Base-by-base conservation (phyloP, 2,797 vertebrate species). In the Macrochelys suwanniensis region DNA sequence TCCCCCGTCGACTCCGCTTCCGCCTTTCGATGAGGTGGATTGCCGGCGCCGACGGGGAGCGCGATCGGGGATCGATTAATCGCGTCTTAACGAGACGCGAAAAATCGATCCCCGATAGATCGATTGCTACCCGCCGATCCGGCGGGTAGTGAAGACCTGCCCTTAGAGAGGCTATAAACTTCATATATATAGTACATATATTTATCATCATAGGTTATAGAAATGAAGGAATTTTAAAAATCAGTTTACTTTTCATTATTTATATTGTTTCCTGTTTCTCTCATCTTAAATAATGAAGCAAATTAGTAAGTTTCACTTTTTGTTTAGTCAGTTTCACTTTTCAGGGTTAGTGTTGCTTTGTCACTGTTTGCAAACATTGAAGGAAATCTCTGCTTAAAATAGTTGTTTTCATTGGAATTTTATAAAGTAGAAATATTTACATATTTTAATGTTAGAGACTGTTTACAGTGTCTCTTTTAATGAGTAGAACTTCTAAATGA, bases 181-280 rank as follows among this genome's bases (percentile, higher is more conserved):
- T 92, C 49, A 76, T 19, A 17, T 49, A 51, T 1, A 0, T 90
- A 71, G 61, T 68, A 59, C 92, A 47, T 71, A 3, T 85, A 92
- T 88, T 85, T 71, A 84, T 78, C 93, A 23, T 65, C 84, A 31
- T 80, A 80, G 56, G 37, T 96, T 95, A 56, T 97, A 86, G 84
- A 86, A 83, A 68, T 91, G 88, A 95, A 95, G 88, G 92, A 94
- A 84, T 93, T 89, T 91, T 87, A 95, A 95, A 93, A 96, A 94
- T 96, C 80, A 89, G 56, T 97, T 97, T 96, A 91, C 68, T 88
- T 93, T 80, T 95, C 53, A 76, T 95, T 96, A 93, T 82, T 92
- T 93, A 61, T 84, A 80, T 80, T 81, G 84, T 84, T 76, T 93
- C 94, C 95, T 86, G 37, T 78, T 76, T 91, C 96, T 96, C 91